Conservation (phyloP, 2,113 vertebrate genomes). For the Phyllostomus hastatus region DNA sequence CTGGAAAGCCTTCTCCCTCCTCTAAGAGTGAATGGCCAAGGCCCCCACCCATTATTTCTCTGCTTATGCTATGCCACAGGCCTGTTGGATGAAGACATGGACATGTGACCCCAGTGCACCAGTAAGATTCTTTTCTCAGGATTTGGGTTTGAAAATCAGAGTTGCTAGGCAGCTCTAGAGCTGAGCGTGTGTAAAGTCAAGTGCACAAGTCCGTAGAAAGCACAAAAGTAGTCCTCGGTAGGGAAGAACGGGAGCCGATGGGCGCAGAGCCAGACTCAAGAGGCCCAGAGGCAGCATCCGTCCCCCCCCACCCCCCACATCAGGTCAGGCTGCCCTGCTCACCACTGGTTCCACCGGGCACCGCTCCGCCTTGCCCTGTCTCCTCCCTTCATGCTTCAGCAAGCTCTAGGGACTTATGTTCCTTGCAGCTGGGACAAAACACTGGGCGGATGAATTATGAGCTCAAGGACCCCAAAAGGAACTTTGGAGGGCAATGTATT, state of each 20-base stretch:
- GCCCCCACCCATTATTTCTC: neutral
- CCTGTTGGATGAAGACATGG: neutral
- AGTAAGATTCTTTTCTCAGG: neutral
- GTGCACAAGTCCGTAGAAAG: neutral
- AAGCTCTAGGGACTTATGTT: neutral
- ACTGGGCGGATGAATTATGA: neutral
- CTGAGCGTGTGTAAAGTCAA: neutral
- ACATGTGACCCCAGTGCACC: neutral
- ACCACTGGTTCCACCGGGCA: rapidly evolving
- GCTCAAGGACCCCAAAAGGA: neutral
- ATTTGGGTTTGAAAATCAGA: neutral
- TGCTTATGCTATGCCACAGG: rapidly evolving
- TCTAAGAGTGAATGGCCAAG: neutral
- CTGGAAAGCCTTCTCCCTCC: neutral
- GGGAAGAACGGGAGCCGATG: neutral
- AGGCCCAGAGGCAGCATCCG: neutral
- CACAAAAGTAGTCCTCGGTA: neutral
- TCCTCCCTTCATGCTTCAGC: neutral
- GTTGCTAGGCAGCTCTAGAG: neutral
- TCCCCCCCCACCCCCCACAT: rapidly evolving
- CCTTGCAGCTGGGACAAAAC: neutral
- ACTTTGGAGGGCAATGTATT: neutral
- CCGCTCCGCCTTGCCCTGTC: rapidly evolving
- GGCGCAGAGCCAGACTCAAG: neutral
- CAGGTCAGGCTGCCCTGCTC: neutral